Evolutionary conservation across 2,888 invertebrate genomes (phyloP).

Genomic region (Myathropa florea): DNA sequence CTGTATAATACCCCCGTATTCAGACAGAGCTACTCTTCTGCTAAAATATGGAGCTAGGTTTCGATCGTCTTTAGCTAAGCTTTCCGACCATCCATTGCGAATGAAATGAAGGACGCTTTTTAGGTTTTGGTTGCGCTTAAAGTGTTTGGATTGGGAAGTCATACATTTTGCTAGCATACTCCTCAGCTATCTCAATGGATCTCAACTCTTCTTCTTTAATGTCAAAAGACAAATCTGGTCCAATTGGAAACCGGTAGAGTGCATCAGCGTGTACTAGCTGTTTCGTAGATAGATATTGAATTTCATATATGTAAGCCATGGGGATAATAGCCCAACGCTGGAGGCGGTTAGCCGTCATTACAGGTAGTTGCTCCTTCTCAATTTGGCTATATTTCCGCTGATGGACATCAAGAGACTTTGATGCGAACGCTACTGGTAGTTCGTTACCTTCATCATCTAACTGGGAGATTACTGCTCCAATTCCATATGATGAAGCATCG

Average conservation of each 20-base stretch:
- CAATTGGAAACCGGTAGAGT: background rate
- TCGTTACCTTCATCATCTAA: conserved; percentile 26
- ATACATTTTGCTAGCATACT: too few relatives aligned
- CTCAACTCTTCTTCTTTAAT: conserved; percentile 15
- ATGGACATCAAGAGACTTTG: too few relatives aligned
- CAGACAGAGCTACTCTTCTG: conserved; percentile 21
- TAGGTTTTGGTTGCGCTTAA: background rate
- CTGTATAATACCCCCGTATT: conserved; percentile 11
- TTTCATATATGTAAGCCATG: too few relatives aligned
- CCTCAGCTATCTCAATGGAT: conserved; percentile 11
- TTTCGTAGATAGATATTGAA: too few relatives aligned
- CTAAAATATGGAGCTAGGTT: conserved; percentile 20
- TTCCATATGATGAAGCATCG: conserved; percentile 43
- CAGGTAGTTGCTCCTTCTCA: too few relatives aligned
- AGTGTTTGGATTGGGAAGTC: conserved; percentile 1
- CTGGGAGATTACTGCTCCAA: conserved; percentile 52
- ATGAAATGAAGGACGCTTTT: conserved; percentile 19
- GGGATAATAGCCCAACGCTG: too few relatives aligned
- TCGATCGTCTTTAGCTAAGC: conserved; percentile 7
- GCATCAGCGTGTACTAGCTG: too few relatives aligned
- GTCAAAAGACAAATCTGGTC: conserved; percentile 2
- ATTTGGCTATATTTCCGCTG: too few relatives aligned
- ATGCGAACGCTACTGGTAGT: too few relatives aligned
- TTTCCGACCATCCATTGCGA: conserved; percentile 34
- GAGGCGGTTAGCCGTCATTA: too few relatives aligned